phyloP scores from a whole-genome alignment of 2,797 vertebrate species.

The Dromococcyx pavoninus region DNA sequence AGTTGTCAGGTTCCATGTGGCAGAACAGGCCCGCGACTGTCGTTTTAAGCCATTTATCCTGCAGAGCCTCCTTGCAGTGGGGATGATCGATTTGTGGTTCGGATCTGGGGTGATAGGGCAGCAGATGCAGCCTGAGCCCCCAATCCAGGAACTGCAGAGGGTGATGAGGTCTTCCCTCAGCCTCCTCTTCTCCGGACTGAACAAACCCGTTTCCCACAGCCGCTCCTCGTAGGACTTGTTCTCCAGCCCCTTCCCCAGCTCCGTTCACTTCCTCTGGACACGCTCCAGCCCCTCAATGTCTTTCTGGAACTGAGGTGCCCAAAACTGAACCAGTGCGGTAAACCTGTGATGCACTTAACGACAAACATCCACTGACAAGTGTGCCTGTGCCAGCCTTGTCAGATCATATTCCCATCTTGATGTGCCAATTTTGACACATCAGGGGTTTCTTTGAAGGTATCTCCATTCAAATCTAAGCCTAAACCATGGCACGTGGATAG shows the following conservation, averaged over 20 bases:
- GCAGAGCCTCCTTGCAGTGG: neutral
- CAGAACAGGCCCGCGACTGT: neutral
- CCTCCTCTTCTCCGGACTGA: too few relatives aligned
- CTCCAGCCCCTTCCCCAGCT: too few relatives aligned
- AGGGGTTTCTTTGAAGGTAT: neutral
- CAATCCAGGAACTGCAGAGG: too few relatives aligned
- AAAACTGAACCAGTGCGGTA: neutral
- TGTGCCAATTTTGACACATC: neutral
- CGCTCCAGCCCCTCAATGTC: too few relatives aligned
- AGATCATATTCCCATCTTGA: neutral
- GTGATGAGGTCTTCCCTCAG: too few relatives aligned
- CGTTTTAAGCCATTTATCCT: neutral
- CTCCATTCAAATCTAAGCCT: neutral
- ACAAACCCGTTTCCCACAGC: too few relatives aligned
- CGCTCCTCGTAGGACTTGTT: too few relatives aligned
- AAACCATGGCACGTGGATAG: accelerated
- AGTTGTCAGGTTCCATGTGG: neutral
- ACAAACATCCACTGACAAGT: accelerated
- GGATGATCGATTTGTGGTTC: neutral
- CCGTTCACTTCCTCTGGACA: too few relatives aligned
- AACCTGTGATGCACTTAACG: accelerated
- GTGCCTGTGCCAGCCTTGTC: neutral
- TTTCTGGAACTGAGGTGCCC: too few relatives aligned
- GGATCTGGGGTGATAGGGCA: neutral
- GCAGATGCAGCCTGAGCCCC: neutral